Evolutionary conservation across 2,888 invertebrate genomes (phyloP), one percentile per base, ranked within the genome.

Genomic region (Cyaniris semiargus): DNA sequence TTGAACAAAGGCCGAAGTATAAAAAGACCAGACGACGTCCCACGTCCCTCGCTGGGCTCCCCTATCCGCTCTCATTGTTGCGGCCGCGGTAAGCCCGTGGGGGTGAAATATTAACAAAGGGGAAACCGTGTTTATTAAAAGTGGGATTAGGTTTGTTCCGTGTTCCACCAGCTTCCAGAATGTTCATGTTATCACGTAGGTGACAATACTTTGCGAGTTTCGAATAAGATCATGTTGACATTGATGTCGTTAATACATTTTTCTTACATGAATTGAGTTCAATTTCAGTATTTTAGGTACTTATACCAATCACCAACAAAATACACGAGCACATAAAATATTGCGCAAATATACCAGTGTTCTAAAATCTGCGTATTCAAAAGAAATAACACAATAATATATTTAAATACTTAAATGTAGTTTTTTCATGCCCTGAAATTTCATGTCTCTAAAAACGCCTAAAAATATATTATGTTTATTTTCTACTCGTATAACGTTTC

Each of bases 81-180:
- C 78, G 81, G 80, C 79, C 72, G 78, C 77, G 78, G 75, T 79
- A 79, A 81, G 79, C 79, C 78, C 72, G 72, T 13, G 53, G 76
- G 77, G 76, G 76, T 72, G 76, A 80, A 79, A 78, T 77, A 80
- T 80, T 79, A 80, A 80, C 80, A 80, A 78, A 79, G 78, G 83
- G 83, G 84, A 83, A 79, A 79, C 80, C 77, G 80, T 82, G 84
- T 85, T 86, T 84, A 87, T 86, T 87, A 86, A 83, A 83, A 82
- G 82, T 80, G 82, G 87, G 85, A 86, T 88, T 86, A 86, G 83
- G 81, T 78, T 80, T 80, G 80, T 80, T 79, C 80, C 78, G 78
- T 75, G 78, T 76, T 79, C 79, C 78, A 76, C 79, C 78, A 76
- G 75, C 13, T 72, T 79, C 75, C 78, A 78, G 79, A 78, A 80